Evolutionary conservation across 2,113 vertebrate genomes (phyloP).

Genomic region (Pelobates fuscus): DNA sequence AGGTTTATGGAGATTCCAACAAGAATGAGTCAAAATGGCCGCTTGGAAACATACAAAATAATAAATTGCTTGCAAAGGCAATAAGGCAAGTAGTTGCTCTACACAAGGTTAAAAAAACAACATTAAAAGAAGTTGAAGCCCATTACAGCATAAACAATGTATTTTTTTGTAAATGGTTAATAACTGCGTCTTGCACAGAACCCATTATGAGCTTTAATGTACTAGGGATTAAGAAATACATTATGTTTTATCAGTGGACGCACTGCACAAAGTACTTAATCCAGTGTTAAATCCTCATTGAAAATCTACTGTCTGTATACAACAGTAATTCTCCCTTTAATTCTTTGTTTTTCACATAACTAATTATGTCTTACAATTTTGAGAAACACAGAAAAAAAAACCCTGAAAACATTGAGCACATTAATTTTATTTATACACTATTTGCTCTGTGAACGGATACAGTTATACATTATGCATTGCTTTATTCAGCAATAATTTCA

Average conservation of each 20-base stretch:
- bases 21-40: background rate
- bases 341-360: constrained; percentile 60
- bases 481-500: constrained; percentile 56
- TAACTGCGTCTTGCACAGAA: constrained; percentile 52
- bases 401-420: background rate
- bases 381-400: constrained; percentile 37
- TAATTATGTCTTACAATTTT: constrained; percentile 67
- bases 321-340: constrained; percentile 58
- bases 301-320: constrained; percentile 60
- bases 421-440: constrained; percentile 69
- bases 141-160: no score
- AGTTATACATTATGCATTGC: constrained; percentile 60
- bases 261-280: constrained; percentile 55
- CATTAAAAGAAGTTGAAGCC: no score
- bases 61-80: no score
- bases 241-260: constrained; percentile 56
- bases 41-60: background rate
- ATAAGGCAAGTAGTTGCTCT: no score
- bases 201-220: constrained; percentile 59
- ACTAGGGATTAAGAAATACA: constrained; percentile 65
- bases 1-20: no score
- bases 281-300: constrained; percentile 59
- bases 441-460: constrained; percentile 63
- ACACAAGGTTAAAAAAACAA: no score
- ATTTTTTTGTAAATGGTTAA: constrained; percentile 44